Conservation (phyloP, 2,797 vertebrate species). For the Pyrocephalus nanus region DNA sequence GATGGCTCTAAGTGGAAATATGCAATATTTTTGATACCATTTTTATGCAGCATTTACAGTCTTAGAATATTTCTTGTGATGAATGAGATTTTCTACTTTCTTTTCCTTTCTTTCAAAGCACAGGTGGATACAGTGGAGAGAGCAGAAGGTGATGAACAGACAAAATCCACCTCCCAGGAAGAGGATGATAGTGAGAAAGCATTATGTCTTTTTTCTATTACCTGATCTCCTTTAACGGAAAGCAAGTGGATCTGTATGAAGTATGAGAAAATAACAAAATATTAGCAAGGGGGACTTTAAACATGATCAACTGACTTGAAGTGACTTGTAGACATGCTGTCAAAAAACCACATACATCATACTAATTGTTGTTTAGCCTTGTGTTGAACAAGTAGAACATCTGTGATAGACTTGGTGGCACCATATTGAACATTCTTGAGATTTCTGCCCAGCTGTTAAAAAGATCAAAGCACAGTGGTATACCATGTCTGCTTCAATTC, state of each 20-base stretch:
- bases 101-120: neutral
- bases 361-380: neutral
- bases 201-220: neutral
- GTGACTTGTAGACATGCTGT: neutral
- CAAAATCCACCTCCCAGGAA: neutral
- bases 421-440: neutral
- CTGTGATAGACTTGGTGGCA: neutral
- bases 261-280: neutral
- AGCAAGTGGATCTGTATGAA: neutral
- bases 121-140: neutral
- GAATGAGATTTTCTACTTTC: neutral
- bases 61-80: neutral
- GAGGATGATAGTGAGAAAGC: neutral
- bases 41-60: neutral
- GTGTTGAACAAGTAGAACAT: neutral
- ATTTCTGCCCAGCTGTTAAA: neutral
- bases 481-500: fast-evolving
- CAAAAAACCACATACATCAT: neutral
- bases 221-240: neutral
- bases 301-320: neutral
- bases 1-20: neutral
- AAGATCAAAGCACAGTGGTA: neutral
- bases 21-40: neutral
- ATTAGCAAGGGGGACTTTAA: neutral
- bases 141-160: neutral